phyloP scores from a whole-genome alignment of 2,797 vertebrate species.

The Mallotus villosus region DNA sequence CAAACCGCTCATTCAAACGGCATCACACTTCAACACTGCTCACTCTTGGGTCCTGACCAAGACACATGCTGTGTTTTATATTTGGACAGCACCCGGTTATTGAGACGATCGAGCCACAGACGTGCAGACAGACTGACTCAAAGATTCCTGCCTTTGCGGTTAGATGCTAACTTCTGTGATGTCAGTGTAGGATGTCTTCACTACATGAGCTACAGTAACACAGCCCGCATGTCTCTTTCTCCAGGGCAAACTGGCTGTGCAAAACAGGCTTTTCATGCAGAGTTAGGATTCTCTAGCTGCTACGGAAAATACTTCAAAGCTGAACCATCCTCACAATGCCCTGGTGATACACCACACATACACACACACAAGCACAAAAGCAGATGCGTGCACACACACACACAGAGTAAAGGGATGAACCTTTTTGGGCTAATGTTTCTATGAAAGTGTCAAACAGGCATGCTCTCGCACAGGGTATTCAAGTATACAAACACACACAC shows the following conservation, averaged over 20 bases:
- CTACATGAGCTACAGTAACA: too few species aligned
- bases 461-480: constrained; percentile 8
- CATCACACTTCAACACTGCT: too few species aligned
- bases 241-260: background rate
- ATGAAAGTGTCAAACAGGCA: background rate
- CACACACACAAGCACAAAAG: background rate
- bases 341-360: constrained; percentile 3
- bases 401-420: background rate
- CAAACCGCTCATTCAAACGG: too few species aligned
- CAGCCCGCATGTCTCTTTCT: background rate
- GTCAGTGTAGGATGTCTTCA: too few species aligned
- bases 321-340: constrained; percentile 15
- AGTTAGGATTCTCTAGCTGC: background rate
- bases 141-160: too few species aligned
- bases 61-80: too few species aligned
- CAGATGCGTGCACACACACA: constrained; percentile 12
- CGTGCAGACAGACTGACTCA: too few species aligned
- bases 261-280: background rate
- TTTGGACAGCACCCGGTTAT: too few species aligned
- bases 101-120: too few species aligned
- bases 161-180: too few species aligned
- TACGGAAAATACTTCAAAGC: background rate
- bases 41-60: too few species aligned
- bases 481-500: background rate
- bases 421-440: too few species aligned